Conservation (phyloP, 2,113 vertebrate genomes). For the Burhinus bistriatus region DNA sequence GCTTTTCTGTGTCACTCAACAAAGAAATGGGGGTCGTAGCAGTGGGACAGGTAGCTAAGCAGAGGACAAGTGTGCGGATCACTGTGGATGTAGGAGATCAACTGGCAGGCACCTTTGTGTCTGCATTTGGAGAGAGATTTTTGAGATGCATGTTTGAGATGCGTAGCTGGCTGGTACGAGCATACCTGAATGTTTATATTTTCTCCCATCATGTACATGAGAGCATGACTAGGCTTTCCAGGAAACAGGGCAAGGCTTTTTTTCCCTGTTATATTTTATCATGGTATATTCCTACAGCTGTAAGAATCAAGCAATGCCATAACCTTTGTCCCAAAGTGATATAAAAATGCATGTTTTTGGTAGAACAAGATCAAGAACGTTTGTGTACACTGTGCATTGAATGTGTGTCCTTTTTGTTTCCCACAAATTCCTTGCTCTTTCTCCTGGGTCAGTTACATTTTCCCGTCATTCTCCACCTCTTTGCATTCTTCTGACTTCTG, state of each 20-base stretch:
- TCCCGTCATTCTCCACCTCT: not conserved
- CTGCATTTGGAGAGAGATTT: not conserved
- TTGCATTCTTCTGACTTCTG: not conserved
- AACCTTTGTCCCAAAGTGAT: not conserved
- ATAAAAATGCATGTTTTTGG: not conserved
- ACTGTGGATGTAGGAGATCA: not conserved
- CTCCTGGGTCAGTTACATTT: not conserved
- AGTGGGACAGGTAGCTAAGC: not conserved
- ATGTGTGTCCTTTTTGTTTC: not conserved
- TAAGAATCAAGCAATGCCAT: not conserved
- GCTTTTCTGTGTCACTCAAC: not conserved
- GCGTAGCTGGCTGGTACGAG: rapidly evolving
- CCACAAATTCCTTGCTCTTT: not conserved
- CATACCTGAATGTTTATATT: not conserved
- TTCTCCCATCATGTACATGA: not conserved
- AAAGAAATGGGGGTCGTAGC: not conserved
- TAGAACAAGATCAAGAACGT: not conserved
- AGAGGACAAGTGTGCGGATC: not conserved
- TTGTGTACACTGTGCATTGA: not conserved
- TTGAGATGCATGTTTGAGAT: not conserved
- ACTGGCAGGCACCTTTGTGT: not conserved
- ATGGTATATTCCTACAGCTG: not conserved
- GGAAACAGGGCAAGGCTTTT: not conserved
- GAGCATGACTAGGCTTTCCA: not conserved
- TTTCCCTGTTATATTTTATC: not conserved